A percentile compares a stretch with the other conserved stretches of the same genome.
Conservation (phyloP, 2,113 vertebrate species). For the Bufo gargarizans region DNA sequence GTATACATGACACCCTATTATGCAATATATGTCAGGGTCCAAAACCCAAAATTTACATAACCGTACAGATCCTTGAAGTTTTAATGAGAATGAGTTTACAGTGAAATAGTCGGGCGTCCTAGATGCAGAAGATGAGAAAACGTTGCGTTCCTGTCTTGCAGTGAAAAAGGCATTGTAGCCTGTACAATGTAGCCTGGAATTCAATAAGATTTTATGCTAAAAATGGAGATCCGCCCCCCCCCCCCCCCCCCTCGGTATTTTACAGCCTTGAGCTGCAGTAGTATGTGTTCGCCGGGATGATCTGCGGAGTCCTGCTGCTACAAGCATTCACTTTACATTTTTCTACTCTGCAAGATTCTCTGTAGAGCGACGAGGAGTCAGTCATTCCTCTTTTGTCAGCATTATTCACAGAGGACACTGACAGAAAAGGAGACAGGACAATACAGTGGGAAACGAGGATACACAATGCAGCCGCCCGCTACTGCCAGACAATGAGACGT, state of each 20-base stretch:
- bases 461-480: not conserved
- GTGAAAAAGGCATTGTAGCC: not conserved
- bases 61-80: not conserved
- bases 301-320: constrained; percentile 17
- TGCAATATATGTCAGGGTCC: no score
- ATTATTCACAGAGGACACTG: constrained; percentile 1
- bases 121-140: not conserved
- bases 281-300: not conserved
- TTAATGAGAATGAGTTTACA: not conserved
- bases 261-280: not conserved
- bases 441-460: not conserved
- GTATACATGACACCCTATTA: no score
- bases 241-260: not conserved
- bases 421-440: constrained; percentile 7
- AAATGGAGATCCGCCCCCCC: not conserved
- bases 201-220: not conserved
- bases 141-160: no score
- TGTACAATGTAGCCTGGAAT: not conserved
- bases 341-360: constrained; percentile 29
- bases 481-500: not conserved
- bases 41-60: not conserved
- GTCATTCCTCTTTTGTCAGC: not conserved
- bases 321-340: constrained; percentile 26
- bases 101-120: not conserved
- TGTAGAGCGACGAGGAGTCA: constrained; percentile 17